Base-by-base conservation (phyloP, 1,140 invertebrate genomes). In the Nephila pilipes region DNA sequence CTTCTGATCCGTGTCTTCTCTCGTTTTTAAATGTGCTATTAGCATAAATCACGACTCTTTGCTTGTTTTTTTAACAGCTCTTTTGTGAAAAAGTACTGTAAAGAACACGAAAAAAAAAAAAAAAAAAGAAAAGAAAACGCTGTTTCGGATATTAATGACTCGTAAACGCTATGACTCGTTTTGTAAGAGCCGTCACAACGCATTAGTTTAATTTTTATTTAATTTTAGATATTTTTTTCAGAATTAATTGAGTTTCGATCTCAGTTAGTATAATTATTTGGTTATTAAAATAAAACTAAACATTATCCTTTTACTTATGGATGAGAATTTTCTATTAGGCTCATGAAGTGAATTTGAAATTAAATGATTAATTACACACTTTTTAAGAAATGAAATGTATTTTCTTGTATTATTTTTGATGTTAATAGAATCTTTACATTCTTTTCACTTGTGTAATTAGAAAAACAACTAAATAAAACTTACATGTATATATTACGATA, bases 11-110 rank as follows among this genome's bases (percentile, higher is more conserved):
- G 25, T 58, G 85, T 60, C 32, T 60, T 63, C 32, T 60, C 57
- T 32, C 29, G 80, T 32, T 60, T 87, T 6, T n/a, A 46, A 55
- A 38, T 63, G 55, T 20, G 55, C 85, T 87, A 87, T 87, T 87
- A 87, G 85, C 85, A 87, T 87, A 87, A 87, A 87, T 87, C 85
- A 87, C 6, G 18, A 4, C 29, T 32, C 16, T 75, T 75, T 75
- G 2, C 29, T 32, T 36, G 14, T 5, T 75, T 75, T 69, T 75
- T 75, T 75, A 69, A 32, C 69, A 36, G 18, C 29, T 18, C 25
- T 65, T 75, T 18, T 46, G 46, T 46, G 46, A 10, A 46, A 38
- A 46, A 46, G 46, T 46, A 46, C 46, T 10, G 3, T 46, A 36
- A 75, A 36, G 25, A 20, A 32, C 25, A 69, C n/a, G 29, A 69